Conservation (phyloP, 2,113 vertebrate species). For the Corynorhinus townsendii region DNA sequence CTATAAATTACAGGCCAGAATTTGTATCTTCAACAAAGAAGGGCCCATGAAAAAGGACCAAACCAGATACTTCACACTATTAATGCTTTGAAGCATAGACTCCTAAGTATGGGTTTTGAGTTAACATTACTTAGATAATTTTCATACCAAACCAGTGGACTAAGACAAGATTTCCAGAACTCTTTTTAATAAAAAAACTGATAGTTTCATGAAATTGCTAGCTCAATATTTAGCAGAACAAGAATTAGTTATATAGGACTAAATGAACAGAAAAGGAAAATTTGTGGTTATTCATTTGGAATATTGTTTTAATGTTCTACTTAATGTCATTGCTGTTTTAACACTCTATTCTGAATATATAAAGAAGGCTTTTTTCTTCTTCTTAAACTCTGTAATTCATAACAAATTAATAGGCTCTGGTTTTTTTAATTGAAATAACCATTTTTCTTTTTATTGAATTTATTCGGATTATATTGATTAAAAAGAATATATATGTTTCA, state of each 20-base stretch:
- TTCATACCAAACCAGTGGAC: slow-evolving; percentile 56
- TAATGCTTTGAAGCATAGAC: neutral
- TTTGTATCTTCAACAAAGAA: neutral
- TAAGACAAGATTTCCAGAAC: slow-evolving; percentile 64
- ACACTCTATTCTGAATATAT: neutral
- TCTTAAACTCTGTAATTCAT: neutral
- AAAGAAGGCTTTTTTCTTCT: neutral
- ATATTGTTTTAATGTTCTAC: neutral
- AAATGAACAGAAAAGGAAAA: neutral
- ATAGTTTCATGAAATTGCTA: neutral
- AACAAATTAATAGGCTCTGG: neutral
- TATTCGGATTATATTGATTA: neutral
- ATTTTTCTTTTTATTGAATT: neutral
- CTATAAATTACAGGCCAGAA: neutral
- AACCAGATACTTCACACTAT: neutral
- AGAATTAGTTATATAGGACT: neutral
- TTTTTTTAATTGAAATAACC: neutral
- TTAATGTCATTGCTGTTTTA: neutral
- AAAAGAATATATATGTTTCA: neutral
- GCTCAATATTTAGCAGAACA: neutral
- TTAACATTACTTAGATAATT: slow-evolving; percentile 61
- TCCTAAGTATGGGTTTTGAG: neutral
- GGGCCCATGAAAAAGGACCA: neutral
- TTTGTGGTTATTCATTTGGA: neutral
- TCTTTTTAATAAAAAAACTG: neutral